Percentiles rank a stretch among this genome's conserved stretches.
phyloP scores from a whole-genome alignment of 1,140 invertebrate genomes.

The Tribolium castaneum region DNA sequence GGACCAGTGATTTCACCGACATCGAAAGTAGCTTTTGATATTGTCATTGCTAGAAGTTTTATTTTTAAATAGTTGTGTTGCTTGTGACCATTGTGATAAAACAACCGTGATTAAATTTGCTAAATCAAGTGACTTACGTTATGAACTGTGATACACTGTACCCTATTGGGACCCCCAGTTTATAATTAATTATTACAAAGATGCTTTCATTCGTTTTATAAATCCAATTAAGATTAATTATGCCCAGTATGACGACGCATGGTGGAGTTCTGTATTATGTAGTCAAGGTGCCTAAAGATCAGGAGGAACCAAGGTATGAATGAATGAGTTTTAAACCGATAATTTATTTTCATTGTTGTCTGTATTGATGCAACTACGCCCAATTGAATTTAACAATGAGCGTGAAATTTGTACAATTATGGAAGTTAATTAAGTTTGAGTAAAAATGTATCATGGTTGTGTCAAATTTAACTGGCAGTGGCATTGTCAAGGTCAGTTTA shows the following conservation, averaged over 20 bases:
- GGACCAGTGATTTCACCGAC: too few relatives aligned
- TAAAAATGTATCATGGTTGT: too few relatives aligned
- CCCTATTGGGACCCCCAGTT: conserved; percentile 6
- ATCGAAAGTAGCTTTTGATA: not conserved
- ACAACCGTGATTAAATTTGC: conserved; percentile 18
- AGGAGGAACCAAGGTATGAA: conserved; percentile 30
- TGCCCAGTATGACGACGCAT: conserved; percentile 62
- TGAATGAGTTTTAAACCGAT: not conserved
- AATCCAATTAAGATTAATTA: not conserved
- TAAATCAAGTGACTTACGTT: conserved; percentile 38
- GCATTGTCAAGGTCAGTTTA: too few relatives aligned
- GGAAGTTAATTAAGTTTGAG: too few relatives aligned
- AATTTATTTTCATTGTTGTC: not conserved
- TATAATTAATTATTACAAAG: conserved; percentile 1
- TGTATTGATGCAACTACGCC: too few relatives aligned
- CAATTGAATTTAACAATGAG: too few relatives aligned
- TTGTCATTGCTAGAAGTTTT: too few relatives aligned
- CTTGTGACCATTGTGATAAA: not conserved
- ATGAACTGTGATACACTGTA: conserved; percentile 22
- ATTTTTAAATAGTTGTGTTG: too few relatives aligned
- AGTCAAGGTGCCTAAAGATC: conserved; percentile 65
- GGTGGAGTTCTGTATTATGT: conserved; percentile 70
- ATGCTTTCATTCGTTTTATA: not conserved
- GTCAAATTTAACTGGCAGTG: too few relatives aligned
- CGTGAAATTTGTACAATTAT: too few relatives aligned